Base-by-base conservation (phyloP, 2,113 vertebrate genomes). In the Scomber colias region DNA sequence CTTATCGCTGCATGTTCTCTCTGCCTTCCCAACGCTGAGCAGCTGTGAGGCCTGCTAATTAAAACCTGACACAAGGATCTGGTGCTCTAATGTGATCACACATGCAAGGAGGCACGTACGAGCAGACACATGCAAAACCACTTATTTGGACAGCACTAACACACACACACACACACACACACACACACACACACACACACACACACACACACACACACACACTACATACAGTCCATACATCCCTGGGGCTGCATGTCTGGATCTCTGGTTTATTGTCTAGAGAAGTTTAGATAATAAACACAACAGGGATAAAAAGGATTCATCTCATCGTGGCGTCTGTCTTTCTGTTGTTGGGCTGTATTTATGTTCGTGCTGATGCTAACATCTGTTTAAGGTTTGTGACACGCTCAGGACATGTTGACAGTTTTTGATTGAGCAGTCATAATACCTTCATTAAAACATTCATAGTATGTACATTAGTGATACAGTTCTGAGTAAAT, bases 41-140 rank as follows among this genome's bases (percentile, higher is more conserved):
- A 73, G 86, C 90, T 86, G 80, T 59, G 61, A 82, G 82, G 82
- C 56, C 87, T 63, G 83, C 85, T 93, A 90, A 94, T 94, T 91
- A 85, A 86, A 77, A 75, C 65, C 84, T 81, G 76, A 85, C 89
- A 79, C 79, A 72, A 84, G 35, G 81, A 79, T 84, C 90, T 90
- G 87, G 60, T 11, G 72, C 72, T 49, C 75, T 93, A 86, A 94
- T 92, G 71, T 75, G 71, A 94, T 92, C 90, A 89, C 30, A 71
- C 64, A 45, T 80, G 79, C 70, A 31, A n/a, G 71, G 60, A 46
- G 49, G 83, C 90, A 90, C 89, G 84, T 91, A 89, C 53, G 54
- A 35, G 8, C 8, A 55, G 45, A 61, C 72, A 68, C 12, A 15
- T 6, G 67, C 62, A 68, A 10, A 45, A 10, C 24, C 74, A 81